Evolutionary conservation across 2,113 vertebrate genomes (phyloP).

Genomic region (Paralichthys olivaceus): DNA sequence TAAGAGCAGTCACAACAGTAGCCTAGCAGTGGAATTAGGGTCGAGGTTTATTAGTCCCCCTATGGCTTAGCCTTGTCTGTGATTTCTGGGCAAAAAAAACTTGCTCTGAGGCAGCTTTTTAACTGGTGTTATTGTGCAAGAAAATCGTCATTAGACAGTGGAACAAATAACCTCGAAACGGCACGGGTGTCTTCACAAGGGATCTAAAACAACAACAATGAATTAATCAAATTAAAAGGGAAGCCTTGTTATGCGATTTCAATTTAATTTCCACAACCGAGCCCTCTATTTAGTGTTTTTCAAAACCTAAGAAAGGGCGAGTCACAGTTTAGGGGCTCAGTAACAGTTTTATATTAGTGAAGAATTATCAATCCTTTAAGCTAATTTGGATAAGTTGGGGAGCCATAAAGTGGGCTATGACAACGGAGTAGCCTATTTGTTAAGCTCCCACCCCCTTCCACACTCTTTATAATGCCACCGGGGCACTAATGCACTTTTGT

Average conservation of each 20-base stretch:
- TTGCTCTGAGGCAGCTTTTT: conserved; percentile 84
- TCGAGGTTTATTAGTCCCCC: conserved; percentile 80
- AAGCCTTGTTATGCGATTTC: conserved; percentile 87
- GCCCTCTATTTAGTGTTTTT: conserved; percentile 83
- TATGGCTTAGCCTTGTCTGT: conserved; percentile 82
- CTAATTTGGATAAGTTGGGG: conserved; percentile 87
- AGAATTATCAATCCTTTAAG: conserved; percentile 89
- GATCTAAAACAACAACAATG: conserved; percentile 87
- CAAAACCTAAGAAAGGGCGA: conserved; percentile 82
- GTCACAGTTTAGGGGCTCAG: conserved; percentile 85
- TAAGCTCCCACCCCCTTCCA: conserved; percentile 80
- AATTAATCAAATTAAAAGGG: conserved; percentile 89
- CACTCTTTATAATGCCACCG: conserved; percentile 79
- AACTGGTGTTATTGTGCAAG: conserved; percentile 86
- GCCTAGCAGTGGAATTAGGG: conserved; percentile 79
- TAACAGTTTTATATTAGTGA: conserved; percentile 87
- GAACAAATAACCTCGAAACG: conserved; percentile 87
- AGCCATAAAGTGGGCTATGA: conserved; percentile 84
- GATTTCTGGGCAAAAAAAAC: conserved; percentile 79
- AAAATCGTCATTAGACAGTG: conserved; percentile 88
- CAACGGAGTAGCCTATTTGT: conserved; percentile 80
- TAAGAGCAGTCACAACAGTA: conserved; percentile 62
- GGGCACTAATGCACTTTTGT: conserved; percentile 83
- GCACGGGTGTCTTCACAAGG: conserved; percentile 83
- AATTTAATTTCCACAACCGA: conserved; percentile 88